Evolutionary conservation across 2,113 vertebrate genomes (phyloP), one percentile per base, ranked within the genome.

Genomic region (Malurus alboscapulatus): DNA sequence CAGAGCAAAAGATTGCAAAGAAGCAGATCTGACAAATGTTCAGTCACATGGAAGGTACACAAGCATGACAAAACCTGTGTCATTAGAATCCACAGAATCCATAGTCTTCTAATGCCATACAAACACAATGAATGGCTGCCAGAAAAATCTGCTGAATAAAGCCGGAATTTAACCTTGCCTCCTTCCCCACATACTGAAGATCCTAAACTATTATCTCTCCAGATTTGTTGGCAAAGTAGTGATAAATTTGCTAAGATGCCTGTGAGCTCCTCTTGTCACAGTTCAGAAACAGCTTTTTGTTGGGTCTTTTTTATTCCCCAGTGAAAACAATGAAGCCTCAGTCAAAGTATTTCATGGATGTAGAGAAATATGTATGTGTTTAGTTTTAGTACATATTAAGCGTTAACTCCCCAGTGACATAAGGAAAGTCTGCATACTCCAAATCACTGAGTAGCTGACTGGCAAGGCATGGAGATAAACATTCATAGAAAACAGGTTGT

Each of bases 51-150:
- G 67, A 57, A 80, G 1, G 1, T 19, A 81, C 1, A 2, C 20
- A 57, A 65, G 26, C 57, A 47, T 17, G 27, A 53, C 21, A 54
- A 84, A 85, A 71, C 9, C 1, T 5, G 18, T 32, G 57, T 45
- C 59, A 38, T 38, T 38, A 38, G 38, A 38, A 38, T 38, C 38
- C 38, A 38, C 38, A 38, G 38, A 81, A 71, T 48, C n/a, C n/a
- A 54, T 1, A 3, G 25, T 63, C 47, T 80, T 63, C 54, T 61
- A 58, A 62, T 22, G 38, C 53, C 53, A 61, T 48, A 32, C 7
- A 45, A 2, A 1, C 38, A 15, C 25, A 66, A 58, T 9, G 34
- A 67, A 67, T 0, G 0, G 17, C 21, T 38, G 38, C 21, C 25
- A 88, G 47, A 74, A 90, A 90, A 21, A 75, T 24, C 48, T 50